A percentile compares a stretch with the other conserved stretches of the same genome.
phyloP scores from a whole-genome alignment of 30 jellyfish, hydroid and myxozoan genomes.

The Aurelia aurita complex sp. Pacific region DNA sequence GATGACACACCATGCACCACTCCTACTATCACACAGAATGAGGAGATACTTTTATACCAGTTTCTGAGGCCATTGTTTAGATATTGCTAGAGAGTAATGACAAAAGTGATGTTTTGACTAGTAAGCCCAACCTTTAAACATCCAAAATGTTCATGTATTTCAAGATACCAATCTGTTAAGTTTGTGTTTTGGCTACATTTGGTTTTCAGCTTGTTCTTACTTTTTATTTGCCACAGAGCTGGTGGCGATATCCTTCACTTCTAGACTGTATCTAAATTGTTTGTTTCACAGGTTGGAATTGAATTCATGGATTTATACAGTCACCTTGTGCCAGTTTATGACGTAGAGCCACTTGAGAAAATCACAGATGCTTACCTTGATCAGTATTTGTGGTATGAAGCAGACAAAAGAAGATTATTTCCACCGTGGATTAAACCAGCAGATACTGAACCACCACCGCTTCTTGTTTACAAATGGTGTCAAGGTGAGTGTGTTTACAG shows the following conservation, averaged over 20 bases:
- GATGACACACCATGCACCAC: too few relatives aligned
- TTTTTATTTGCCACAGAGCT: too few relatives aligned
- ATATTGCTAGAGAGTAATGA: too few relatives aligned
- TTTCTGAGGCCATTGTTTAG: too few relatives aligned
- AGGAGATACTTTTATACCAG: not conserved
- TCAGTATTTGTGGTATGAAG: constrained; percentile 99
- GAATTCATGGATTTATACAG: constrained; percentile 99
- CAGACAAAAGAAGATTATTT: constrained; percentile 95
- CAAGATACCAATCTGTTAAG: too few relatives aligned
- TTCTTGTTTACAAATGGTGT: constrained; percentile 98
- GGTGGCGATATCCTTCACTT: not conserved
- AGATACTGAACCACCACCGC: constrained; percentile 99
- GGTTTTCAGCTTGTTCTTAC: too few relatives aligned
- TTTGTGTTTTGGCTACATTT: too few relatives aligned
- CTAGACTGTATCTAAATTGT: not conserved
- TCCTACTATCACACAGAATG: not conserved
- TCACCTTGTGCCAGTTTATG: constrained; percentile 98
- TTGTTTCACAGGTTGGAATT: constrained; percentile 86
- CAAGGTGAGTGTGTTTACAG: constrained; percentile 67
- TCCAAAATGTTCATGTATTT: too few relatives aligned
- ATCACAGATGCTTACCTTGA: constrained; percentile 99
- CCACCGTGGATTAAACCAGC: constrained; percentile 99
- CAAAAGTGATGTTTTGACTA: too few relatives aligned
- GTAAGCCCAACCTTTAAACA: too few relatives aligned
- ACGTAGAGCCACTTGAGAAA: constrained; percentile 98